A percentile compares a stretch with the other conserved stretches of the same genome.
phyloP scores from a whole-genome alignment of 30 jellyfish, hydroid and myxozoan species.

The Cassiopea andromeda region DNA sequence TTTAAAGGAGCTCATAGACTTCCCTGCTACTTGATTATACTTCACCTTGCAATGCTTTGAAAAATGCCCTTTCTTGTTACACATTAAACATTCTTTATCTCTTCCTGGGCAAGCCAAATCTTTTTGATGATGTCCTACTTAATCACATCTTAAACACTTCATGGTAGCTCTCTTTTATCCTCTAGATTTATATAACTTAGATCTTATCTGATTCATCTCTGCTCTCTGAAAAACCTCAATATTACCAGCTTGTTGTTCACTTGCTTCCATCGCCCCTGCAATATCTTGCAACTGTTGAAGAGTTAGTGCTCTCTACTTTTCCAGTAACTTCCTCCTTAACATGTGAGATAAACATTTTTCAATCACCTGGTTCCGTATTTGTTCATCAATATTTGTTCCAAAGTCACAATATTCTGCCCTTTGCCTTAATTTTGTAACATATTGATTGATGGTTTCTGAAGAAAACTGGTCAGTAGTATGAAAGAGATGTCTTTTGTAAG shows the following conservation, averaged over 20 bases:
- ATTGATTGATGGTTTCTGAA: constrained; percentile 44
- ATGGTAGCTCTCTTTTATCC: constrained; percentile 24
- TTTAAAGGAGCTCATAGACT: constrained; percentile 24
- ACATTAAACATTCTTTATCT: constrained; percentile 18
- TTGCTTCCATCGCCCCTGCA: constrained; percentile 61
- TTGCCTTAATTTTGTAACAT: constrained; percentile 32
- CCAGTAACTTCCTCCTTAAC: constrained; percentile 32
- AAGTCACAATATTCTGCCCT: constrained; percentile 61
- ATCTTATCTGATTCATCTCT: constrained; percentile 26
- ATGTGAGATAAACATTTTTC: constrained; percentile 36
- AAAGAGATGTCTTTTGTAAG: constrained; percentile 31
- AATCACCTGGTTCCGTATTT: constrained; percentile 55
- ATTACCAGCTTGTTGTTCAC: constrained; percentile 39
- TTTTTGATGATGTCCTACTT: constrained; percentile 40
- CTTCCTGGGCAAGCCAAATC: constrained; percentile 44
- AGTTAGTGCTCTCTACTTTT: constrained; percentile 37
- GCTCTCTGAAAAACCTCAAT: constrained; percentile 29
- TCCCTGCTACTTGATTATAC: constrained; percentile 22
- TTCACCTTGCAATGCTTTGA: not conserved
- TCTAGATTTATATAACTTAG: constrained; percentile 22
- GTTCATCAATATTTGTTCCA: constrained; percentile 27
- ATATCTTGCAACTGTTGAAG: constrained; percentile 21
- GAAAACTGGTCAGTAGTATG: constrained; percentile 2
- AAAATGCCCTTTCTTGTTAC: constrained; percentile 24
- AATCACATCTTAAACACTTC: constrained; percentile 33